Base-by-base conservation (phyloP, 1,140 invertebrate genomes). In the Apocrypta bakeri region DNA sequence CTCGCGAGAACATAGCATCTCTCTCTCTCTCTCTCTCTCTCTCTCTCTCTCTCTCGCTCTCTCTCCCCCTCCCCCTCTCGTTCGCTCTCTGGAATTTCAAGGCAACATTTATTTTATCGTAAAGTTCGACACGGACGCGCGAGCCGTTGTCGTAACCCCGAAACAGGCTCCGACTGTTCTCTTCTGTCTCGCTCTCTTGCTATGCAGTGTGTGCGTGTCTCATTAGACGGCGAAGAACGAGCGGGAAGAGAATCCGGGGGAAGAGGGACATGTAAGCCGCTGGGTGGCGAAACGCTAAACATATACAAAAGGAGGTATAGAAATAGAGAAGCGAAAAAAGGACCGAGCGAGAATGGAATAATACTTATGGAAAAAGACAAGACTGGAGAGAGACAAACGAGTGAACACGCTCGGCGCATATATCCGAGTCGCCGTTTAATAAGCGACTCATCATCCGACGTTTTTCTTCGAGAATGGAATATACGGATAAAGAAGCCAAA, bases 71-170 rank as follows among this genome's bases (percentile, higher is more conserved):
- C 68, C 56, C 21, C 72, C 14, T 27, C 64, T 64, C 68, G 21
- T 40, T 64, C 48, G 79, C 79, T 78, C 40, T 74, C 61, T 78
- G 69, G 71, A 76, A 84, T 87, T 87, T 27, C 85, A 66, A 72
- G 81, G 76, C 37, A 79, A 76, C 81, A 71, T 83, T 78, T 79
- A 83, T 83, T 83, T 83, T 83, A 77, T 82, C 66, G 75, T 77
- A 82, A 64, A 83, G 75, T 83, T 83, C 75, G 81, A 83, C 81
- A 83, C 71, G 69, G 76, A 79, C 25, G 66, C 37, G 40, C 37
- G 48, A 63, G 40, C 37, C 14, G 81, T 77, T 82, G 81, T 82
- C 74, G 74, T 82, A 77, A 78, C 74, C 68, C 74, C 66, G 25
- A 78, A 82, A 82, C 74, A 82, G 68, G 31, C 72, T 81, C 61